A percentile compares a stretch with the other conserved stretches of the same genome.
phyloP scores from a whole-genome alignment of 2,888 invertebrate species.

The Entomobrya multifasciata region DNA sequence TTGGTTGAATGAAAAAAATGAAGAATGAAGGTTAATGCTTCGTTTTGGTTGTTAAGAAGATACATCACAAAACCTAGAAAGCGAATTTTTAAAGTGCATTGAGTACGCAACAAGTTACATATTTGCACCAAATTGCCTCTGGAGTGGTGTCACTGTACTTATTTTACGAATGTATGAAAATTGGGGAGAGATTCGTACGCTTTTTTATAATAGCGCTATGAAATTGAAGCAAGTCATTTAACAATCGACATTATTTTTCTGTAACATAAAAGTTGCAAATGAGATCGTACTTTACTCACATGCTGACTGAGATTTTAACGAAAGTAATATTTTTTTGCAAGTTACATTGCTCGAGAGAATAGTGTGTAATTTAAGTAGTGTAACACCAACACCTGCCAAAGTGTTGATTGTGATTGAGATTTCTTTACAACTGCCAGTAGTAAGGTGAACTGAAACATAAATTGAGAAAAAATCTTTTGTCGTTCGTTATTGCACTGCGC shows the following conservation, averaged over 20 bases:
- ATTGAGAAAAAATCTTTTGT: background rate
- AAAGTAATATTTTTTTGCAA: too few species aligned
- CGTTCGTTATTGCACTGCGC: too few species aligned
- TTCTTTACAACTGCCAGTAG: background rate
- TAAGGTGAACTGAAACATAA: background rate
- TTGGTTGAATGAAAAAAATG: background rate
- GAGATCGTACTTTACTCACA: too few species aligned
- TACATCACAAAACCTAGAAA: background rate
- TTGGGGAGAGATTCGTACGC: background rate
- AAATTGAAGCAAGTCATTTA: background rate
- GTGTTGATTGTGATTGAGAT: background rate
- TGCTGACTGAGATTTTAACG: too few species aligned
- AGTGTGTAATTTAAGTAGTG: too few species aligned
- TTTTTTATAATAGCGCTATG: background rate
- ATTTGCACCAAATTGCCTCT: background rate
- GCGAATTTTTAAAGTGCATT: background rate
- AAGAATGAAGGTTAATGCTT: background rate
- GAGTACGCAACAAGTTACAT: background rate
- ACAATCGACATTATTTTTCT: background rate
- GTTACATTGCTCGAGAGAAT: too few species aligned
- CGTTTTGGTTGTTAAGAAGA: background rate
- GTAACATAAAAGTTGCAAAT: background rate
- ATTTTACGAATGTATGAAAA: background rate
- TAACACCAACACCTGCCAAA: background rate
- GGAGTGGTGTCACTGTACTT: background rate